Evolutionary conservation across 1,140 invertebrate species (phyloP), one percentile per base, ranked within the genome.

Genomic region (Brachionus koreanus): DNA sequence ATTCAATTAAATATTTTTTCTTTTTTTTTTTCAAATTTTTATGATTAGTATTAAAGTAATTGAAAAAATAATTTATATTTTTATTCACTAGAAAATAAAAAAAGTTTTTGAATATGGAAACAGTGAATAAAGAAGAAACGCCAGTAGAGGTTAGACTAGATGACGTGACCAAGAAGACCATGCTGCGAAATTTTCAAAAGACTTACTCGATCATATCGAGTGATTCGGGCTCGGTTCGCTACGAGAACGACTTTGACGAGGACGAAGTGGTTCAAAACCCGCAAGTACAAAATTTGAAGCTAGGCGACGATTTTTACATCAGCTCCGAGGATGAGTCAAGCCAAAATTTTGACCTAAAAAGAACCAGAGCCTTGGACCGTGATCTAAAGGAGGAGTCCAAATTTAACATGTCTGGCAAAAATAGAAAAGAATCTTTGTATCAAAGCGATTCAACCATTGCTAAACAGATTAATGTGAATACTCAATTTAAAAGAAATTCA

Each of bases 291-390:
- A 74, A 74, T 74, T 46, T 74, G 7, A 74, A 74, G 43, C 12
- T 74, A 25, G 39, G 43, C 7, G 69, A 74, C 43, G 69, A 74
- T 10, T 74, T 74, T 49, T 74, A 74, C 46, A 74, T 74, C 16
- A 74, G 69, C 43, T 74, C 69, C 9, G 69, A 74, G 33, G 69
- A 74, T 16, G 69, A 74, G 25, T 74, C 42, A 25, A 25, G 43
- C 33, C 19, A 35, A 33, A 74, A 74, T 46, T 19, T 46, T 25
- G 69, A 74, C 39, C 23, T 74, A n/a, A 43, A 74, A 39, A 74
- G 43, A 74, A 43, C 39, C 25, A 43, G 25, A 46, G 69, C 69
- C n/a, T 46, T 74, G 2, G 43, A 74, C n/a, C 16, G 25, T 0
- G 19, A 74, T 12, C 43, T 74, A 19, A 74, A 74, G 25, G 69